Evolutionary conservation across 2,113 vertebrate genomes (phyloP), one percentile per base, ranked within the genome.

Genomic region (Heteronetta atricapilla): DNA sequence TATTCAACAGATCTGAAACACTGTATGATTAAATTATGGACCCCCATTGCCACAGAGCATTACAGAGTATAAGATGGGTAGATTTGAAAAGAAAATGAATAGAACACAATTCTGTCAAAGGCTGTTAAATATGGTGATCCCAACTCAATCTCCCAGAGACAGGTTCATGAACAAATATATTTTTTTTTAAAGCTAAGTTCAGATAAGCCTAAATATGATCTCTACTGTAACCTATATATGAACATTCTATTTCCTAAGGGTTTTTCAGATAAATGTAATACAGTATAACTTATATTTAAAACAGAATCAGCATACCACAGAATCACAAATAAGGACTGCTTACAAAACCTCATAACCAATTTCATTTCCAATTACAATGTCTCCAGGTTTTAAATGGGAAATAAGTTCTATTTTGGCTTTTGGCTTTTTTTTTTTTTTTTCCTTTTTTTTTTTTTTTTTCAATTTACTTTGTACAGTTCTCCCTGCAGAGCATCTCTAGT

Each of bases 361-460:
- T 79, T 42, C 58, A 23, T 89, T 88, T 69, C 11, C 64, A 68
- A 55, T 87, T 85, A 42, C 2, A 56, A 2, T 63, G 62, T 29
- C 0, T n/a, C 11, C 64, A 11, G 3, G 5, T 64, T 86, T 78
- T 34, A 55, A 75, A 81, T 53, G 6, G 6, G 53, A 79, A 79
- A 63, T 1, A 44, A 1, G 33, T 5, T 60, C 8, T 5, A 23
- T 74, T 64, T 72, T 82, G 1, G 1, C 3, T 58, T 48, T 1
- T 1, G 7, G 7, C 4, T 11, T 11, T 11, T 40, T 40, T 28
- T 36, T 50, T n/a, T 4, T 1, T 33, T 33, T 26, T 13, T 36
- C 21, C 3, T 3, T 29, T 40, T 4, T 4, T 40, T 63, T 31
- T 44, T 22, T 44, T 31, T 21, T 42, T 13, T 33, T 22, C 15